A percentile compares a stretch with the other conserved stretches of the same genome.
Conservation (phyloP, 2,113 vertebrate genomes). For the Verasper variegatus region DNA sequence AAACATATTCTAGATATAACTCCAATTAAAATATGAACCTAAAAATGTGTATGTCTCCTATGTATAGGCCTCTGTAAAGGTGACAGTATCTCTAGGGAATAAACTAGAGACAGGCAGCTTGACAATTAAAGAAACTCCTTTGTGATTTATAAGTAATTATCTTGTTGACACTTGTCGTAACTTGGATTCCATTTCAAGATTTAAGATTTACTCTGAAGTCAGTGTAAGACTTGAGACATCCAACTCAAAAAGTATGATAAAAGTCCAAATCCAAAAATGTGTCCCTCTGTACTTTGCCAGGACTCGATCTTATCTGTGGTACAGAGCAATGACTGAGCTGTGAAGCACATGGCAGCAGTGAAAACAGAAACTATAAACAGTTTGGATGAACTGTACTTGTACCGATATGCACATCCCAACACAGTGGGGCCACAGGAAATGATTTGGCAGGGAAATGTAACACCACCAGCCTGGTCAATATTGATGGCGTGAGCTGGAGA, state of each 20-base stretch:
- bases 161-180: neutral
- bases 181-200: neutral
- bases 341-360: neutral
- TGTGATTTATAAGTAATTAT: neutral
- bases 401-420: neutral
- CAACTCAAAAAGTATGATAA: neutral
- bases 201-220: neutral
- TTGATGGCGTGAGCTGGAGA: neutral
- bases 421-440: neutral
- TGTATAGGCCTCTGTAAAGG: no score
- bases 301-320: no score
- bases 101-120: neutral
- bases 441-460: neutral
- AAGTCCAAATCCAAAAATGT: neutral
- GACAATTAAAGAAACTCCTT: neutral
- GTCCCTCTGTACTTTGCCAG: neutral
- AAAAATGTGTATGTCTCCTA: no score
- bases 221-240: neutral
- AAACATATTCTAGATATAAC: no score
- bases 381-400: neutral
- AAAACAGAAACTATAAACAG: neutral
- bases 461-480: conserved; percentile 8
- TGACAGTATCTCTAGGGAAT: no score
- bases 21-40: no score
- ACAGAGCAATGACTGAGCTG: neutral